Evolutionary conservation across 2,888 invertebrate genomes (phyloP).

Genomic region (Sthenelais limicola): DNA sequence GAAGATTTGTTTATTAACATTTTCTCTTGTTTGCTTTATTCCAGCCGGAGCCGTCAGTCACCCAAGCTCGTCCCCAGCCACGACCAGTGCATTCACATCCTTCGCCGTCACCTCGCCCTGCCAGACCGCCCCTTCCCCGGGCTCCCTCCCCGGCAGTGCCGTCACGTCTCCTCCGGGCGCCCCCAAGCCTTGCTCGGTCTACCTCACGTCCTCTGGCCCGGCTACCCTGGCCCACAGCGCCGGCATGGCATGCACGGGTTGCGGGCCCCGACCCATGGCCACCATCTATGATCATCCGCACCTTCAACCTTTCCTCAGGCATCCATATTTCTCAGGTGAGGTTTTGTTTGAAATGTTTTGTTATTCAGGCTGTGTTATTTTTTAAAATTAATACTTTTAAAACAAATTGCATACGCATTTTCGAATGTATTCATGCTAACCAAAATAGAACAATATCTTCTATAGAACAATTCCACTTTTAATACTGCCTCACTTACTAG

Average conservation of each 20-base stretch:
- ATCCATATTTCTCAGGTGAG: conserved; percentile 38
- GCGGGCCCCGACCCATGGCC: conserved; percentile 26
- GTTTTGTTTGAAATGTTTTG: background rate
- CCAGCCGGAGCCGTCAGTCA: background rate
- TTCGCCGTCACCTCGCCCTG: background rate
- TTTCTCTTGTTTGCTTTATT: too few relatives aligned
- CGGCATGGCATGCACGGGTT: conserved; percentile 21
- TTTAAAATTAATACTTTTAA: too few relatives aligned
- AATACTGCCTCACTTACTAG: too few relatives aligned
- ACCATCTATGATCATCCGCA: conserved; percentile 36
- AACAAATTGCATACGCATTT: too few relatives aligned
- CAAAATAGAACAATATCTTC: too few relatives aligned
- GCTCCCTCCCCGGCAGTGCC: conserved; percentile 14
- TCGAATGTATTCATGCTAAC: too few relatives aligned
- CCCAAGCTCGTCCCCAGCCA: background rate
- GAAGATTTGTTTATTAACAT: too few relatives aligned
- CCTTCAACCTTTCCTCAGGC: conserved; percentile 34
- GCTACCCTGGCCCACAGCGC: background rate
- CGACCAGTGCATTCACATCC: background rate
- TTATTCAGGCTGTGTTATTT: background rate
- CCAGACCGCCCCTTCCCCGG: too few relatives aligned
- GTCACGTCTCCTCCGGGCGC: background rate
- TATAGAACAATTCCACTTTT: too few relatives aligned
- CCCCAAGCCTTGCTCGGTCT: background rate
- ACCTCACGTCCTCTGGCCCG: too few relatives aligned